These are phyloP conservation scores for Brachyhypopomus gauderio DNA, from an alignment of 2,113 vertebrate genomes.

Conservation along the genomic window DNA sequence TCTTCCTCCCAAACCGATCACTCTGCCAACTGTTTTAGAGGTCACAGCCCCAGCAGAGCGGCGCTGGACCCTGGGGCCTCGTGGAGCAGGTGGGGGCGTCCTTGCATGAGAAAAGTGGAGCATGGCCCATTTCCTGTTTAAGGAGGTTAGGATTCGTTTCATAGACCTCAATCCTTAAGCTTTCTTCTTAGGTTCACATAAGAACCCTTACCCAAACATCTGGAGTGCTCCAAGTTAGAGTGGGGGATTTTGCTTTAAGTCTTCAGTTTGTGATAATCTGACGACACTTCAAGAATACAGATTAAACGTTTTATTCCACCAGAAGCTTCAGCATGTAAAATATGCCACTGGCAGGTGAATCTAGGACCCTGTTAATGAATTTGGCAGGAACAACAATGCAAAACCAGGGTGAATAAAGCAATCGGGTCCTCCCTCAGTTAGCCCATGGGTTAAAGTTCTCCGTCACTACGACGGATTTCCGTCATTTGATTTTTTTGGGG, in stretches of 20 bases:
- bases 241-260: no score
- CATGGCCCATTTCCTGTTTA: constrained; percentile 30
- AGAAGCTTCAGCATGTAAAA: no score
- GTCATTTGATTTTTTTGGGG: no score
- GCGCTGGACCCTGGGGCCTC: background rate
- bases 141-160: background rate
- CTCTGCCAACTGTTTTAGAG: constrained; percentile 37
- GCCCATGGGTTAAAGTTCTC: no score
- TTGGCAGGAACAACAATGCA: no score
- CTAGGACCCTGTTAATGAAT: no score
- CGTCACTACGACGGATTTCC: no score
- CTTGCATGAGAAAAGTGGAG: constrained; percentile 20
- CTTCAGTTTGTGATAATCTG: no score
- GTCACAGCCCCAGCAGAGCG: constrained; percentile 18
- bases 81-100: constrained; percentile 26
- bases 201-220: constrained; percentile 9
- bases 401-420: background rate
- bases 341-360: no score
- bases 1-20: constrained; percentile 21
- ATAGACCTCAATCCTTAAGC: background rate
- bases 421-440: no score
- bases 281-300: background rate
- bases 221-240: no score
- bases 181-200: background rate
- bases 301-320: no score